Evolutionary conservation across 2,888 invertebrate species (phyloP).

Genomic region (Seira musarum): DNA sequence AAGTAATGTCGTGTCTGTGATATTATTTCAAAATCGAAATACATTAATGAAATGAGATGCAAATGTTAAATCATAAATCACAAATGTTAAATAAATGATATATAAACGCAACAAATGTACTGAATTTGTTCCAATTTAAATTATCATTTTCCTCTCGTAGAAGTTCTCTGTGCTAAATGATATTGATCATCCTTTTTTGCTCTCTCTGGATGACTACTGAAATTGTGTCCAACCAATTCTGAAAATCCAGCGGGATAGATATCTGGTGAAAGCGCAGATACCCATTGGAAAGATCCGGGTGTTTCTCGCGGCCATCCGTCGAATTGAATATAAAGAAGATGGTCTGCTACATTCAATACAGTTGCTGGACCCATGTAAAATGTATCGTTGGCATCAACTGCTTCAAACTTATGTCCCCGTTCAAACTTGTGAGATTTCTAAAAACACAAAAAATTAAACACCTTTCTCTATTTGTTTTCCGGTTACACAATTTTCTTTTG

Average conservation of each 20-base stretch:
- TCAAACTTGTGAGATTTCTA: slow-evolving; percentile 50
- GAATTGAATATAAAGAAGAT: slow-evolving; percentile 58
- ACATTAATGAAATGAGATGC: no score
- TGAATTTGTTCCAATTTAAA: no score
- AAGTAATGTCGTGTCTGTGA: no score
- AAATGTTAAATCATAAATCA: no score
- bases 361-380: slow-evolving; percentile 59
- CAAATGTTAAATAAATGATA: no score
- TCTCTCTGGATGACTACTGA: slow-evolving; percentile 38
- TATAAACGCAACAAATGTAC: no score
- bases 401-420: slow-evolving; percentile 61
- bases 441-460: neutral
- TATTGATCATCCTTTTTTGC: slow-evolving; percentile 15
- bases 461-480: no score
- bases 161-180: neutral
- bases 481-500: no score
- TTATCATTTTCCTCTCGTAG: no score
- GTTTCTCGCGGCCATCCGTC: slow-evolving; percentile 55
- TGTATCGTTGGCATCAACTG: slow-evolving; percentile 50
- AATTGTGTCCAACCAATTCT: slow-evolving; percentile 57
- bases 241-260: slow-evolving; percentile 64
- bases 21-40: no score
- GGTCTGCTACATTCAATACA: slow-evolving; percentile 44
- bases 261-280: slow-evolving; percentile 49
- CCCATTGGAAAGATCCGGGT: slow-evolving; percentile 45